Base-by-base conservation (phyloP, 2,797 vertebrate genomes). In the Atherinosoma microstoma region DNA sequence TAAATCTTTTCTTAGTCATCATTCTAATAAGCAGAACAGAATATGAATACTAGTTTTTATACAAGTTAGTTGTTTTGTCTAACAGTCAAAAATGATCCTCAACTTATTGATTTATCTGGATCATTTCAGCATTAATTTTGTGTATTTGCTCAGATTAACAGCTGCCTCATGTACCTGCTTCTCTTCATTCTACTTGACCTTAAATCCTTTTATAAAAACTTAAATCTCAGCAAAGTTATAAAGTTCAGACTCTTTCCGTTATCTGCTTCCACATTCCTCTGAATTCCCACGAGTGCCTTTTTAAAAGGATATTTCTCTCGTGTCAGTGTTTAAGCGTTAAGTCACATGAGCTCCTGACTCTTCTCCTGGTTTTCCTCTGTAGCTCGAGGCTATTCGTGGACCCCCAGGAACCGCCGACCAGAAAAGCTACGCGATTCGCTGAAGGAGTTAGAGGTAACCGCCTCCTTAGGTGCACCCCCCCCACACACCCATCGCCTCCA, bases 391-490 rank as follows among this genome's bases (percentile, higher is more conserved):
- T 96, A 96, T 93, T 92, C 94, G 47, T 98, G 97, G 97, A 94
- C 94, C 66, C 94, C 96, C 91, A 97, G 91, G 94, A 97, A 96
- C 90, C 96, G 92, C 88, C 93, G 97, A 59, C 94, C 96, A 2
- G 97, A 97, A 93, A 99, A 95, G 92, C 95, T 99, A 70, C 93
- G 95, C 65, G 96, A 98, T 87, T 93, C 94, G 58, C 95, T 99
- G 80, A 97, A 94, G 94, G 98, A 98, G 90, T 86, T 98, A 13
- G 97, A 99, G 97, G 98, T 99, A 96, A 77, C 92, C 89, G 72
- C 90, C 95, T 91, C 69, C 68, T 70, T 30, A 30, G n/a, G 49
- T 53, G 64, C 70, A 40, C 57, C 67, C 29, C 42, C 71, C 51
- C 30, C 7, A 18, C 38, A 3, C 38, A 4, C 40, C 4, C 40